Conservation (phyloP, 1,140 invertebrate genomes). For the Hyles euphorbiae region DNA sequence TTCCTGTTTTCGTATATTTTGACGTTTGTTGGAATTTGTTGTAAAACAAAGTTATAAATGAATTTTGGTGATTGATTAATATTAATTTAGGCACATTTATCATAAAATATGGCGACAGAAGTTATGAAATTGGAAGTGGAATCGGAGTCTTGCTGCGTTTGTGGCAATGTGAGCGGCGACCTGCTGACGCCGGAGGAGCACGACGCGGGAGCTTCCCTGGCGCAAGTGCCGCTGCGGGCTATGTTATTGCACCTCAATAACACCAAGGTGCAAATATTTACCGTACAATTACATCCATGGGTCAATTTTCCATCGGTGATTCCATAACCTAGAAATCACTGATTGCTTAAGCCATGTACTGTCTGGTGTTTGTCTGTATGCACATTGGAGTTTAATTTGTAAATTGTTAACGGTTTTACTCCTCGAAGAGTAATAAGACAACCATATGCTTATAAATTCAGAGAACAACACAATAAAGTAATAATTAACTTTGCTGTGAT, state of each 20-base stretch:
- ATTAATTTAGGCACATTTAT: no score
- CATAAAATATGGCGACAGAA: constrained; percentile 32
- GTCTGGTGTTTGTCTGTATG: neutral
- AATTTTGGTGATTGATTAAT: no score
- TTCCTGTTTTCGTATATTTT: no score
- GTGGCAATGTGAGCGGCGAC: constrained; percentile 39
- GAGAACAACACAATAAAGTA: no score
- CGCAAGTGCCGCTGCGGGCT: constrained; percentile 44
- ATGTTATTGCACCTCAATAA: constrained; percentile 63
- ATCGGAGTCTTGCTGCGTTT: constrained; percentile 43
- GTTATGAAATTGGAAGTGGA: constrained; percentile 50
- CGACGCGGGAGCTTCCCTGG: constrained; percentile 40
- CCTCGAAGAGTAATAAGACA: neutral
- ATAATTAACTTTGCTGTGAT: no score
- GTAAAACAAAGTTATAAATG: no score
- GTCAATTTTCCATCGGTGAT: neutral
- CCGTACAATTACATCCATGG: neutral
- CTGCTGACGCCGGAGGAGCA: constrained; percentile 52
- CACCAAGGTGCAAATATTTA: constrained; percentile 41
- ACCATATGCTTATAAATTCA: neutral
- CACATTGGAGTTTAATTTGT: neutral
- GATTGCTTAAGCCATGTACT: neutral
- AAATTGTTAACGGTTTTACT: neutral
- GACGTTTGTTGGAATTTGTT: no score
- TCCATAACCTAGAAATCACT: neutral